Evolutionary conservation across 2,113 vertebrate species (phyloP).

Genomic region (Oenanthe oenanthe): DNA sequence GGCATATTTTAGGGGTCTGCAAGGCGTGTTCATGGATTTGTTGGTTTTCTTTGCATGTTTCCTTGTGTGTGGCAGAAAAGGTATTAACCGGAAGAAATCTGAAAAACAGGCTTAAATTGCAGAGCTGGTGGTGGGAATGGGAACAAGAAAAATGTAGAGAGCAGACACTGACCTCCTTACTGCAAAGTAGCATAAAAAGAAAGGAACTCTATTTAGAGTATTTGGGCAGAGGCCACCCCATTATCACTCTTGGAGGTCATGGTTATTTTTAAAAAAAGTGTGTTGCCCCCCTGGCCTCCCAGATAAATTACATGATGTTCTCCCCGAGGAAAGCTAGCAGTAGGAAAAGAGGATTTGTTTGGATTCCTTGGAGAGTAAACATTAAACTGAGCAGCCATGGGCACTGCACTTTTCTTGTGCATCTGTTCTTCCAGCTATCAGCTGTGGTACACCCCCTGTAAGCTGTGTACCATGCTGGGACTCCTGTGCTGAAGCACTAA

Average conservation of each 20-base stretch:
- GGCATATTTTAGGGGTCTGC: background rate
- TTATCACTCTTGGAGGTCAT: background rate
- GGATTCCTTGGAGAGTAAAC: background rate
- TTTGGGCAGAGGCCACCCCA: background rate
- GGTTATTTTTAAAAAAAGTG: background rate
- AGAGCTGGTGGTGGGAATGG: background rate
- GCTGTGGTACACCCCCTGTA: background rate
- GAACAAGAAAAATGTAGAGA: background rate
- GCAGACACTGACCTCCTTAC: background rate
- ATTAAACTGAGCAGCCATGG: background rate
- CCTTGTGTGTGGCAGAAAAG: background rate
- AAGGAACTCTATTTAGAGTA: background rate
- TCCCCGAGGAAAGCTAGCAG: background rate
- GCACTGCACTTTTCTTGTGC: background rate
- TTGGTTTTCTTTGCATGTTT: background rate
- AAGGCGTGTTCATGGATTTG: background rate
- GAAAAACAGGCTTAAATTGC: background rate
- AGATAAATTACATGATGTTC: background rate
- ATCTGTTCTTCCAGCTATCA: background rate
- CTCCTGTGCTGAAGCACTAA: background rate
- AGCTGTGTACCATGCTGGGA: background rate
- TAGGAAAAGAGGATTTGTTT: constrained; percentile 15
- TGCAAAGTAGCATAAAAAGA: background rate
- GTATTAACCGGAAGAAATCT: background rate
- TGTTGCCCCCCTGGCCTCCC: background rate